phyloP scores from a whole-genome alignment of 2,113 vertebrate species.

The Laticauda colubrina region DNA sequence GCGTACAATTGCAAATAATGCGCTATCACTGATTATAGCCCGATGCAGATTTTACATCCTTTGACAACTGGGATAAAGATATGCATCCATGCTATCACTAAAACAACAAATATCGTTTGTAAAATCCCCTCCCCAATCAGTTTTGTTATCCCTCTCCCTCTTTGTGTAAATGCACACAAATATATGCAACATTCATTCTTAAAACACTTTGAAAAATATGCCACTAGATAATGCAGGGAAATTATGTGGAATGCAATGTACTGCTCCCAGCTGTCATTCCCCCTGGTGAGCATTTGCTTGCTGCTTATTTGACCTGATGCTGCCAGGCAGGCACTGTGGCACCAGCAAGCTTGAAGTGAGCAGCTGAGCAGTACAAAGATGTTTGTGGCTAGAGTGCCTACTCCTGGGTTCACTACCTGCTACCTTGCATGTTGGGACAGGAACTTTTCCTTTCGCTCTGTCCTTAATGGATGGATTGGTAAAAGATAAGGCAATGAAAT shows the following conservation, averaged over 20 bases:
- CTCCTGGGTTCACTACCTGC: background rate
- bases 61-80: background rate
- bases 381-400: background rate
- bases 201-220: background rate
- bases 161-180: background rate
- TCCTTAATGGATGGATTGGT: background rate
- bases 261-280: background rate
- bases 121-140: background rate
- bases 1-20: background rate
- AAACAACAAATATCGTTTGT: background rate
- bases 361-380: background rate
- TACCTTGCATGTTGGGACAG: background rate
- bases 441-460: background rate
- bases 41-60: background rate
- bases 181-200: background rate
- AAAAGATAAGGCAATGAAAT: background rate
- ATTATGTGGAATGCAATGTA: background rate
- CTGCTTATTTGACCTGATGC: background rate
- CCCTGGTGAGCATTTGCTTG: background rate
- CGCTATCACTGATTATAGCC: background rate
- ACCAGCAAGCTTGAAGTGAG: too few relatives aligned
- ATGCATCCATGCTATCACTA: background rate
- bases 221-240: background rate
- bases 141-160: background rate
- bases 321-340: background rate